Conservation (phyloP, 1,140 invertebrate genomes). For the Calosoma granatense region DNA sequence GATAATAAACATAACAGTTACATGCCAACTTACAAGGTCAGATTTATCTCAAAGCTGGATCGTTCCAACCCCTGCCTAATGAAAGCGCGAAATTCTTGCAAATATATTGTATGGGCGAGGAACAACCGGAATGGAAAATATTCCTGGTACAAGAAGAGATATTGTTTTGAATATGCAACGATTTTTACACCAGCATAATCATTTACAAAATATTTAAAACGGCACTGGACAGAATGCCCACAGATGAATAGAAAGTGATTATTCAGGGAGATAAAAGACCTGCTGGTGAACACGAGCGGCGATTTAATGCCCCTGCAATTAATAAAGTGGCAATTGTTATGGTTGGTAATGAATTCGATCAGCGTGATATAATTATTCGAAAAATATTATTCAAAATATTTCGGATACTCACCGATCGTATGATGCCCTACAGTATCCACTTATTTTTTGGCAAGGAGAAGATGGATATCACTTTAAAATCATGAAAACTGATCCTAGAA, state of each 20-base stretch:
- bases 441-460: conserved; percentile 39
- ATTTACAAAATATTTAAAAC: conserved; percentile 34
- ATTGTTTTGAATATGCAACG: conserved; percentile 26
- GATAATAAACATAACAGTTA: no score
- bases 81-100: conserved; percentile 26
- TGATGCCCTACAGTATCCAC: conserved; percentile 39
- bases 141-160: background rate
- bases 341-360: conserved; percentile 32
- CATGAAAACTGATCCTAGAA: conserved; percentile 27
- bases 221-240: conserved; percentile 30
- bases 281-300: conserved; percentile 32
- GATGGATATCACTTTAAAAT: conserved; percentile 38
- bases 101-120: conserved; percentile 33
- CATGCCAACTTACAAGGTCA: no score
- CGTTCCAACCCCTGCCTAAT: conserved; percentile 21
- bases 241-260: conserved; percentile 31
- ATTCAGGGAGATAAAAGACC: conserved; percentile 30
- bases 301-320: conserved; percentile 36
- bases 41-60: conserved; percentile 28
- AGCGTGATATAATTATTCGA: conserved; percentile 35
- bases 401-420: conserved; percentile 36
- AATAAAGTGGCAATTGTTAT: conserved; percentile 36
- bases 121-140: conserved; percentile 34
- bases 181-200: conserved; percentile 33
- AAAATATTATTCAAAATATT: conserved; percentile 27